These are phyloP conservation scores for Sycobia sp. DNA, from an alignment of 1,140 invertebrate genomes.

Conservation along the genomic window DNA sequence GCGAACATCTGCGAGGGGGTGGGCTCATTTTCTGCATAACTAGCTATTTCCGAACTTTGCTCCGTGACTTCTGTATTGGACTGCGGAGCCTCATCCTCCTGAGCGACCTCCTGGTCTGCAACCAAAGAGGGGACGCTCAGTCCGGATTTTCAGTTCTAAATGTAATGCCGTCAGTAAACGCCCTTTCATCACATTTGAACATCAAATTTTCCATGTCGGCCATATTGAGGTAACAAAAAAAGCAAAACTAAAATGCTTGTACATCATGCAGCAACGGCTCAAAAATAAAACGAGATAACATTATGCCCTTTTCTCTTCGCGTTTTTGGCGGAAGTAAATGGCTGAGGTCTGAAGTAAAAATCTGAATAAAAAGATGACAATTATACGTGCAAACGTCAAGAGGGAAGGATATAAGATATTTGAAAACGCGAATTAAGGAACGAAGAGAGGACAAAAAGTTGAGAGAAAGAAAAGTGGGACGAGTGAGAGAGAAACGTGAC, in stretches of 20 bases:
- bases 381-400: too few species aligned
- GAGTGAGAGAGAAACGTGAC: too few species aligned
- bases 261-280: constrained; percentile 33
- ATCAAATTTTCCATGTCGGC: not conserved
- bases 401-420: too few species aligned
- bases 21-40: constrained; percentile 37
- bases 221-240: not conserved
- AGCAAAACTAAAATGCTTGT: too few species aligned
- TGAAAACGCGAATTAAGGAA: not conserved
- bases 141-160: constrained; percentile 35
- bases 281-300: not conserved
- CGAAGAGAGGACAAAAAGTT: not conserved
- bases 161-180: not conserved
- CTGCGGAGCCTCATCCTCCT: constrained; percentile 62
- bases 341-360: not conserved
- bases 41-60: constrained; percentile 40
- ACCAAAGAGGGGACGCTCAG: constrained; percentile 64
- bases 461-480: too few species aligned
- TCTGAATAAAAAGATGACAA: not conserved
- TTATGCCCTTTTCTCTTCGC: too few species aligned
- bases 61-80: constrained; percentile 46
- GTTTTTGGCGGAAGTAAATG: not conserved
- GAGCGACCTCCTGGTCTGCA: constrained; percentile 62
- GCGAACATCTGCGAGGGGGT: constrained; percentile 51
- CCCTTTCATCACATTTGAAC: not conserved